Base-by-base conservation (phyloP, 2,888 invertebrate genomes). In the Lepas anatifera region DNA sequence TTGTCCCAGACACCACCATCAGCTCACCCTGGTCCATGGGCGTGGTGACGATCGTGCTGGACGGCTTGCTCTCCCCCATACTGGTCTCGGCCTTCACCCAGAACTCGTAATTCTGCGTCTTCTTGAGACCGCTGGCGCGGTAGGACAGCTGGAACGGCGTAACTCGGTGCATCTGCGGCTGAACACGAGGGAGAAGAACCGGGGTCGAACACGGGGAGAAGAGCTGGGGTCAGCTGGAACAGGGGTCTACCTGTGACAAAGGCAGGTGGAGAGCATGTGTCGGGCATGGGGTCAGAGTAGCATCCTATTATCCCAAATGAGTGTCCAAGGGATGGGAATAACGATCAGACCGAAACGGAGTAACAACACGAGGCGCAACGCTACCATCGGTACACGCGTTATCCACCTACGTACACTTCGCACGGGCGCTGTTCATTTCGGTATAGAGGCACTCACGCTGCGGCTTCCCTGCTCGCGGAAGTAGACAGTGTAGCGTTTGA, bases 61-160 rank as follows among this genome's bases (percentile, higher is more conserved):
- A 95, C 70, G 89, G 87, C 79, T 92, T 90, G 58, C 96, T 95
- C 84, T 95, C 95, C 1, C 95, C 95, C 77, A 95, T 93, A 75
- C 90, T 90, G 0, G 95, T 96, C 73, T 90, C 92, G 52, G 95
- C 95, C 7, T 94, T 93, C 0, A 95, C 94, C 90, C 93, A 93
- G 82, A 95, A 95, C 80, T 93, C 92, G 78, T 94, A 95, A 71
- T 90, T 88, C 73, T 89, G 87, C 74, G 89, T 87, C 77, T 86
- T 85, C 76, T 90, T 90, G 76, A 96, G 81, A 75, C 89, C 90
- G 37, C 88, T 88, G 22, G 94, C 90, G 77, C 94, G 92, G 79
- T 89, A 91, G 77, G 90, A 93, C 78, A 93, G 87, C 82, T 92
- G 89, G 75, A 89, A 72, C 43, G 73, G 71, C 29, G 72, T 72